Evolutionary conservation across 2,888 invertebrate genomes (phyloP).

Genomic region (Hipparchia semele): DNA sequence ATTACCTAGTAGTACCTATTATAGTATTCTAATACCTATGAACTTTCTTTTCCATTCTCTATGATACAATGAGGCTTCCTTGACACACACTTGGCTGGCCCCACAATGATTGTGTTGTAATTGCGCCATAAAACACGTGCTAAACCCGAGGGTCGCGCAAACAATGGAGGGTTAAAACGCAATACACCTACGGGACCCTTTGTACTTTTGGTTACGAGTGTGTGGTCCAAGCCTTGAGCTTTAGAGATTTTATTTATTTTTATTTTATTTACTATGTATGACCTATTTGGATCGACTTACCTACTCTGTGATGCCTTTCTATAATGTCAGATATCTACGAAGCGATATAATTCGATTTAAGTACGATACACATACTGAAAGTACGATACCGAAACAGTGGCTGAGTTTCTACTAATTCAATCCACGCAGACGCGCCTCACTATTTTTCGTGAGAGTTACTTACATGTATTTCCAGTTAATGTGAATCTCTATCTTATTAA

Average conservation of each 20-base stretch:
- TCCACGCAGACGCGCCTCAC: no score
- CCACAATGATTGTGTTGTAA: constrained; percentile 71
- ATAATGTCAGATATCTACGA: no score
- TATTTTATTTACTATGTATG: no score
- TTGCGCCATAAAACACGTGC: constrained; percentile 80
- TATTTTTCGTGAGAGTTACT: no score
- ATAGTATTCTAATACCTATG: constrained; percentile 1
- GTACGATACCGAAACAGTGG: no score
- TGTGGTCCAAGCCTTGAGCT: constrained; percentile 43
- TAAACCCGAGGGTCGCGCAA: constrained; percentile 66
- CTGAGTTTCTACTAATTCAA: no score
- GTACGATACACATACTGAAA: no score
- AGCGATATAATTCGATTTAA: no score
- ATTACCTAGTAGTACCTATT: neutral
- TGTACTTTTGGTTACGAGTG: constrained; percentile 36
- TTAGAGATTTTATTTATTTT: constrained; percentile 35
- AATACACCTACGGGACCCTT: constrained; percentile 56
- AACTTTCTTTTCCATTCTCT: constrained; percentile 33
- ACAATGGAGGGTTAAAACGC: constrained; percentile 59
- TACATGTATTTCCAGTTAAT: no score
- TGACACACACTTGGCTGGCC: constrained; percentile 51
- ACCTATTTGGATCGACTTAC: no score
- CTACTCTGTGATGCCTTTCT: no score
- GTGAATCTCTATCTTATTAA: no score
- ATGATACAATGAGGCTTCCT: constrained; percentile 63